Evolutionary conservation across 2,113 vertebrate species (phyloP), one percentile per base, ranked within the genome.

Genomic region (Pedionomus torquatus): DNA sequence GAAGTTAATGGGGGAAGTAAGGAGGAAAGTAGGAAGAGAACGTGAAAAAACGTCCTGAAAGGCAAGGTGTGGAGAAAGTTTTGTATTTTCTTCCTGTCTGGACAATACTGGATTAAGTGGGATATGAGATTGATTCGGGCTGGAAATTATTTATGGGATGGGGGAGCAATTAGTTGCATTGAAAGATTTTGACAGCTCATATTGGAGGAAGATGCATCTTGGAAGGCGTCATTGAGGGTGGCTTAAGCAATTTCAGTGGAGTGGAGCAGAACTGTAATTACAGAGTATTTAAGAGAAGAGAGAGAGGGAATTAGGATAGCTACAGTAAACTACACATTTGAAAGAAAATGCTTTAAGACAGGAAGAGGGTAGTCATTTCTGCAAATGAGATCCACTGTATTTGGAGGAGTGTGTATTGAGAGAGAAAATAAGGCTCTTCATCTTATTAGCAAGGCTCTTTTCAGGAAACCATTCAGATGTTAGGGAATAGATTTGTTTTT

Each of bases 61-160:
- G 11, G 9, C 9, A 25, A 44, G 5, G 4, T 16, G 7, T 51
- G 41, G 44, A 69, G 48, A 41, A 57, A 69, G 13, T 55, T 75
- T 78, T 84, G 23, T 17, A 15, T 78, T 65, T 76, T 41, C 3
- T 66, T 79, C 35, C 30, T 41, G 0, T 57, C 11, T 65, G 31
- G 17, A 41, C 19, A 19, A 37, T 81, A 37, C 1, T 20, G 25
- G 54, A 25, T 61, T 48, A 55, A 82, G 28, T 35, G n/a, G 55
- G 17, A 43, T 0, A 0, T 5, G 60, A 5, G 11, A 1, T 25
- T 68, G 31, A 43, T 72, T 37, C 24, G 57, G 16, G 14, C 16
- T 90, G 66, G 54, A 61, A 51, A 13, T 78, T 55, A 25, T n/a
- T 74, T 26, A 7, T 55, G 43, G 20, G 60, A 74, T 63, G 33